Conservation (phyloP, 1,140 invertebrate species). For the Agrilus planipennis region DNA sequence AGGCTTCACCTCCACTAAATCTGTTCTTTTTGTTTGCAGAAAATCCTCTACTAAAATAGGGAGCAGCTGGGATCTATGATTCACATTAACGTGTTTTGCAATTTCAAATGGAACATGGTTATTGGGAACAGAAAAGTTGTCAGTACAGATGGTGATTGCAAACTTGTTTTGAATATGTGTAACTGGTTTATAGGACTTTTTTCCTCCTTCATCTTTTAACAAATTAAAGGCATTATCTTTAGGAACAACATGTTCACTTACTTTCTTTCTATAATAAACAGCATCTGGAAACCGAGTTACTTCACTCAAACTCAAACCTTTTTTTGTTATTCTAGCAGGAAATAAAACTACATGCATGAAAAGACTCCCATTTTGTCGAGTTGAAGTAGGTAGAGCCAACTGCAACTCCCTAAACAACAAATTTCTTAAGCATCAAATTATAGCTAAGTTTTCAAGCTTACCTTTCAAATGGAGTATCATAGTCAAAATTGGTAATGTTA, state of each 20-base stretch:
- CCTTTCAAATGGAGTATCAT: slow-evolving; percentile 22
- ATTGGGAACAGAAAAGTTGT: slow-evolving; percentile 25
- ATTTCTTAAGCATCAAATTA: not conserved
- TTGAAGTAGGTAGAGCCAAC: slow-evolving; percentile 18
- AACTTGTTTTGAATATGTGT: slow-evolving; percentile 27
- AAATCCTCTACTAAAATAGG: slow-evolving; percentile 76
- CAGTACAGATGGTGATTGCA: slow-evolving; percentile 27
- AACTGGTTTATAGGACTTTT: slow-evolving; percentile 20
- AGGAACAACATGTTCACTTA: slow-evolving; percentile 28
- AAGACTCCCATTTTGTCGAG: slow-evolving; percentile 26
- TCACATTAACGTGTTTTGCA: slow-evolving; percentile 41
- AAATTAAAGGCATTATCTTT: slow-evolving; percentile 29
- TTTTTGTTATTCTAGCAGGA: slow-evolving; percentile 15
- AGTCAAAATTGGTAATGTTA: slow-evolving; percentile 24
- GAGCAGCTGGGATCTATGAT: slow-evolving; percentile 56
- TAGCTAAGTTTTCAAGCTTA: slow-evolving; percentile 7
- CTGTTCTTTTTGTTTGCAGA: slow-evolving; percentile 60
- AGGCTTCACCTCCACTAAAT: slow-evolving; percentile 52
- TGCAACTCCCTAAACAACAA: slow-evolving; percentile 22
- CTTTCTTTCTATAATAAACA: slow-evolving; percentile 22
- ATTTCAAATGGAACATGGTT: slow-evolving; percentile 45
- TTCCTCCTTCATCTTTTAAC: slow-evolving; percentile 21
- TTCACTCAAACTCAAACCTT: slow-evolving; percentile 14
- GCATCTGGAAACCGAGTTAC: slow-evolving; percentile 17
- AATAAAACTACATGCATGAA: slow-evolving; percentile 25